These are phyloP conservation scores for Tribolium madens DNA, from an alignment of 1,140 invertebrate species.

Conservation along the genomic window DNA sequence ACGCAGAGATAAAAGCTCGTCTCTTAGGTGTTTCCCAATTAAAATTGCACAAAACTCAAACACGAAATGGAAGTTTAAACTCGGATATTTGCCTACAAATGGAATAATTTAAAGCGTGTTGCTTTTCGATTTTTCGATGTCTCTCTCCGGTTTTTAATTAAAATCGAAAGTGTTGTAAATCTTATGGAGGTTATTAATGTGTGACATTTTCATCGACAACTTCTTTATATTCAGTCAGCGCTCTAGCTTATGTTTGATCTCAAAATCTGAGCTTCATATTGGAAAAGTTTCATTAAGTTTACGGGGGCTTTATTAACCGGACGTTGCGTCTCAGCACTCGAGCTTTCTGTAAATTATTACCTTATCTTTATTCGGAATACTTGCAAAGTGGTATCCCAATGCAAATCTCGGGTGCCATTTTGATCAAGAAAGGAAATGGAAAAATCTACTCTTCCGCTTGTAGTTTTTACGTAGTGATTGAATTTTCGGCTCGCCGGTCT, in stretches of 20 bases:
- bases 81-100: constrained; percentile 20
- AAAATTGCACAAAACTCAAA: constrained; percentile 18
- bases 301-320: constrained; percentile 7
- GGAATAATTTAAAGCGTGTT: constrained; percentile 12
- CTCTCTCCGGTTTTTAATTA: background rate
- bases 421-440: background rate
- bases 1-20: background rate
- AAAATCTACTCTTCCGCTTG: background rate
- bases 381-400: too few species aligned
- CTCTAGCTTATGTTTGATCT: constrained; percentile 21
- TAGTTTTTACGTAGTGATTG: background rate
- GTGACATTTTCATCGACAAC: constrained; percentile 1
- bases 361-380: background rate
- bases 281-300: constrained; percentile 34
- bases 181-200: constrained; percentile 3
- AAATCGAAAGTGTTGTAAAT: constrained; percentile 23
- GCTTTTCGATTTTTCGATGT: constrained; percentile 14
- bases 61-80: background rate
- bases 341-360: too few species aligned
- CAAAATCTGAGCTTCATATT: background rate
- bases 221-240: constrained; percentile 20
- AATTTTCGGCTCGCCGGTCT: background rate
- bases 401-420: background rate
- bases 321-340: background rate
- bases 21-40: constrained; percentile 4